Conservation (phyloP, 23 tunicate species). For the Botrylloides violaceus region DNA sequence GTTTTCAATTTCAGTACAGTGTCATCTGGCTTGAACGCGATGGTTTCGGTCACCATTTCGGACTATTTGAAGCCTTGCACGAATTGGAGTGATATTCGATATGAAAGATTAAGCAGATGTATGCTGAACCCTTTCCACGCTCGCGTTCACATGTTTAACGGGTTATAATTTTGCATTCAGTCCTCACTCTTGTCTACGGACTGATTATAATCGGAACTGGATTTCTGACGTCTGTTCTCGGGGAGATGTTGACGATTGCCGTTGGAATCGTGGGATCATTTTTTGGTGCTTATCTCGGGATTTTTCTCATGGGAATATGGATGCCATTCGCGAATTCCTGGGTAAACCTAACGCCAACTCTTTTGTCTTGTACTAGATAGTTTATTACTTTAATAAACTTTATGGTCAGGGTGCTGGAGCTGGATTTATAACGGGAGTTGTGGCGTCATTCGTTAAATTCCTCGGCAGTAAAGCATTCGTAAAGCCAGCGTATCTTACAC, state of each 20-base stretch:
- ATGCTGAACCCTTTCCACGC: not conserved
- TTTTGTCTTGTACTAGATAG: too few relatives aligned
- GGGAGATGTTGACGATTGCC: constrained; percentile 33
- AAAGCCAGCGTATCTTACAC: constrained; percentile 4
- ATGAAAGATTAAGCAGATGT: constrained; percentile 47
- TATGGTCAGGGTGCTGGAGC: constrained; percentile 26
- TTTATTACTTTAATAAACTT: too few relatives aligned
- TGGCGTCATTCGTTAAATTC: constrained; percentile 6
- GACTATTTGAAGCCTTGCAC: constrained; percentile 43
- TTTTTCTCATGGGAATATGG: constrained; percentile 35
- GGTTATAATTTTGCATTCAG: constrained; percentile 11
- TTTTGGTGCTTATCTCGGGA: constrained; percentile 23
- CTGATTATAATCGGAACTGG: constrained; percentile 21
- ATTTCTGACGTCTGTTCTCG: constrained; percentile 28
- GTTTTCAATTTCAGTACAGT: too few relatives aligned
- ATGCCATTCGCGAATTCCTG: constrained; percentile 60
- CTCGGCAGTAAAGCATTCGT: constrained; percentile 19
- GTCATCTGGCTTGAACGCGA: constrained; percentile 57
- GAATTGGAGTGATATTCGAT: constrained; percentile 30
- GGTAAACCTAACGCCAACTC: constrained; percentile 38
- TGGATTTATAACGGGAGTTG: constrained; percentile 22
- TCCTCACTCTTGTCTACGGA: constrained; percentile 25
- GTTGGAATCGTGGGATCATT: constrained; percentile 21
- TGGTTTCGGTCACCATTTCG: constrained; percentile 44
- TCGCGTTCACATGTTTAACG: not conserved